Percentiles rank a stretch among this genome's conserved stretches.
These are phyloP conservation scores for Rotaria socialis DNA, from an alignment of 2,888 invertebrate species.

Conservation along the genomic window DNA sequence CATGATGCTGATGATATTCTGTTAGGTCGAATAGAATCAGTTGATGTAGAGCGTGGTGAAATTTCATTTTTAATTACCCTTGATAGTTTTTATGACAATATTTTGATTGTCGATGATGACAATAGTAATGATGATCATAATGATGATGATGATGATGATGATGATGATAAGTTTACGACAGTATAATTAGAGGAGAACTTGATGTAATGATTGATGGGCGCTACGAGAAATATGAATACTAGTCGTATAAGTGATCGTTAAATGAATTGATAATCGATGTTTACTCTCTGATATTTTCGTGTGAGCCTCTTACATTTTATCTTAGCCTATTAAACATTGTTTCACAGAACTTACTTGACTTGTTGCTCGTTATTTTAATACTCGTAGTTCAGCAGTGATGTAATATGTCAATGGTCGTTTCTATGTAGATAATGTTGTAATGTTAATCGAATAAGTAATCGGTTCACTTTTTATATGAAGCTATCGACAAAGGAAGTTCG, in stretches of 20 bases:
- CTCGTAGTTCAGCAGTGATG: neutral
- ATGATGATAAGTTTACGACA: neutral
- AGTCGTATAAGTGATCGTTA: neutral
- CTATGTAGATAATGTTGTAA: neutral
- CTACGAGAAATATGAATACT: neutral
- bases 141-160: neutral
- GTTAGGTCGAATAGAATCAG: neutral
- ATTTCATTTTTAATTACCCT: neutral
- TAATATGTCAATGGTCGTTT: constrained; percentile 24
- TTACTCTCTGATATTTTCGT: neutral
- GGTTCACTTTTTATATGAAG: neutral
- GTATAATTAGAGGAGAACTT: neutral
- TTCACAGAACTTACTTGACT: neutral
- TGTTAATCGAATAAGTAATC: neutral
- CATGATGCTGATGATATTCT: neutral
- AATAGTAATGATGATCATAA: neutral
- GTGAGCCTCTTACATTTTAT: neutral
- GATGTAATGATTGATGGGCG: neutral
- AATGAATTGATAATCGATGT: neutral
- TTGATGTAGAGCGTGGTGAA: neutral
- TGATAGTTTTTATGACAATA: neutral
- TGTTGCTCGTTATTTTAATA: neutral
- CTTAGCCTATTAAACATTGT: neutral
- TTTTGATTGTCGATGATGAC: neutral
- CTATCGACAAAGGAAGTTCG: no score